A percentile compares a stretch with the other conserved stretches of the same genome.
Conservation (phyloP, 1,140 invertebrate species). For the Drosophila repletoides region DNA sequence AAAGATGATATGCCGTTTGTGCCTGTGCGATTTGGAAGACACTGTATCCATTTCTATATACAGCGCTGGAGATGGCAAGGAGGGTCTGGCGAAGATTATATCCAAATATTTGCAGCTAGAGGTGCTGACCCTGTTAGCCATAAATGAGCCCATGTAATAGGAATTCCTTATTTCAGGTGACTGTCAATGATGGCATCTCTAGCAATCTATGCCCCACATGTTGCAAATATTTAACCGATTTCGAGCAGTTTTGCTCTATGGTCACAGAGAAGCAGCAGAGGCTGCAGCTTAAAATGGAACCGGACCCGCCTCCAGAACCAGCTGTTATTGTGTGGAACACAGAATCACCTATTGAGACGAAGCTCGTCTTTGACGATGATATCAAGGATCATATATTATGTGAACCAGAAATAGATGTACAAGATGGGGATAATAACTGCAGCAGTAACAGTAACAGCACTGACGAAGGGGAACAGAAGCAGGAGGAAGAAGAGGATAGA, state of each 20-base stretch:
- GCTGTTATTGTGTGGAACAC: constrained; percentile 64
- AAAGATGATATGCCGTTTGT: constrained; percentile 46
- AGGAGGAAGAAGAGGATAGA: background rate
- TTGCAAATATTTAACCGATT: constrained; percentile 50
- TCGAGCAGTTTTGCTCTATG: constrained; percentile 59
- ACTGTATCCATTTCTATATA: constrained; percentile 24
- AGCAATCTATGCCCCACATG: constrained; percentile 49
- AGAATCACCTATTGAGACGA: constrained; percentile 47
- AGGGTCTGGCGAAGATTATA: constrained; percentile 22
- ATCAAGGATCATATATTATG: constrained; percentile 66
- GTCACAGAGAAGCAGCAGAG: constrained; percentile 56
- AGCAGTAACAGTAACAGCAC: background rate
- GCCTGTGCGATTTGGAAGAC: constrained; percentile 31
- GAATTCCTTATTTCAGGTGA: constrained; percentile 4
- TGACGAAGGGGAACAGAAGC: too few relatives aligned
- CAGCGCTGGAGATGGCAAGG: constrained; percentile 2
- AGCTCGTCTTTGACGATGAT: constrained; percentile 46
- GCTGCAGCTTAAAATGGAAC: constrained; percentile 50
- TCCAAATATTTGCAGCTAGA: constrained; percentile 38
- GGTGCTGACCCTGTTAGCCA: background rate
- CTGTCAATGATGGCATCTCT: constrained; percentile 48
- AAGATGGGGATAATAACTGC: background rate
- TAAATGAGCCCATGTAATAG: background rate
- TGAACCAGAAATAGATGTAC: constrained; percentile 64
- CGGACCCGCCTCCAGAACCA: constrained; percentile 53